A percentile compares a stretch with the other conserved stretches of the same genome.
These are phyloP conservation scores for Scaptomyza graminum DNA, from an alignment of 1,140 invertebrate species.

Conservation along the genomic window DNA sequence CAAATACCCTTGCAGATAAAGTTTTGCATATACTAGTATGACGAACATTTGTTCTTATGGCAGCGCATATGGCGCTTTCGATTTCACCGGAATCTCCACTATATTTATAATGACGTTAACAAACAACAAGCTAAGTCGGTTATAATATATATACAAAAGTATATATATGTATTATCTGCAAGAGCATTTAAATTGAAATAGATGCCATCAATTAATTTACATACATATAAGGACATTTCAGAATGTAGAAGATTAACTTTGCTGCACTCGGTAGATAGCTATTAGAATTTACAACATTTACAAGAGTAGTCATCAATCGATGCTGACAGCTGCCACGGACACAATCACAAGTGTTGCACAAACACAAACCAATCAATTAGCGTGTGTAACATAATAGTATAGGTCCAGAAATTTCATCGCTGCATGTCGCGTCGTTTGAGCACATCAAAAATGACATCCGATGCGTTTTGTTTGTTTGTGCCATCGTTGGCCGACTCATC, in stretches of 20 bases:
- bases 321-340: constrained; percentile 15
- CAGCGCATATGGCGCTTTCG: constrained; percentile 6
- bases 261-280: constrained; percentile 25
- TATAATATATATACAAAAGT: constrained; percentile 18
- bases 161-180: constrained; percentile 16
- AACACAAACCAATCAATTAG: background rate
- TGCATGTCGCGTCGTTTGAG: constrained; percentile 81
- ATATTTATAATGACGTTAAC: constrained; percentile 6
- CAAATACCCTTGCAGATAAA: constrained; percentile 34
- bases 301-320: constrained; percentile 41
- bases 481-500: constrained; percentile 59
- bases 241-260: constrained; percentile 18
- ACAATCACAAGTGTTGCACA: constrained; percentile 15
- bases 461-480: constrained; percentile 68
- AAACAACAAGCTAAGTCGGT: background rate
- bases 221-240: constrained; percentile 3
- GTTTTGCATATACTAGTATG: background rate
- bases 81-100: background rate
- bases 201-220: constrained; percentile 28
- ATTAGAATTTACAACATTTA: constrained; percentile 77
- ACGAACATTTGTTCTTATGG: constrained; percentile 33
- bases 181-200: constrained; percentile 27
- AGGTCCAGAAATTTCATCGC: constrained; percentile 50
- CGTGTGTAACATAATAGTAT: background rate
- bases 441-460: constrained; percentile 83